Conservation (phyloP, 2,113 vertebrate species). For the Crotophaga sulcirostris region DNA sequence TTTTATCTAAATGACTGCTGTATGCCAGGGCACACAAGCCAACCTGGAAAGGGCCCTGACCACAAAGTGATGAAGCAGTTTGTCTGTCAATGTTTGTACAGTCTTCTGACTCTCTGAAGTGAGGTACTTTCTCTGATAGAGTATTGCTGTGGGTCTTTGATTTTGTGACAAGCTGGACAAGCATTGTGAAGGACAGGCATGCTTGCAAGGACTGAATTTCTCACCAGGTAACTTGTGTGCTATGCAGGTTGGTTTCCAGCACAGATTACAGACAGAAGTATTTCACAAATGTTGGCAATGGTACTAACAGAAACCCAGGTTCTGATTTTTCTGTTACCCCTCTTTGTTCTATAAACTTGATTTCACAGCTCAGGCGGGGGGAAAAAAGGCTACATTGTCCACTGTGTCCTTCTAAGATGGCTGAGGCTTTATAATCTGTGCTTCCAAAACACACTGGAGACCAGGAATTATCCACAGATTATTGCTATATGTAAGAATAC, state of each 20-base stretch:
- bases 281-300: accelerated
- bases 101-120: not conserved
- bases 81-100: accelerated
- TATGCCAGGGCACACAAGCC: not conserved
- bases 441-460: not conserved
- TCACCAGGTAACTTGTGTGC: accelerated
- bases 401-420: not conserved
- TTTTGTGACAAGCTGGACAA: not conserved
- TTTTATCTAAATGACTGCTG: not conserved
- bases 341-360: not conserved
- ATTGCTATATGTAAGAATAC: not conserved
- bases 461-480: not conserved
- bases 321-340: not conserved
- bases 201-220: not conserved
- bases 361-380: not conserved
- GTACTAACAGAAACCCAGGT: not conserved
- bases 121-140: not conserved
- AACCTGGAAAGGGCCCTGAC: not conserved
- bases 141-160: not conserved
- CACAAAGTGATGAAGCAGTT: not conserved
- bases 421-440: not conserved
- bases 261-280: not conserved
- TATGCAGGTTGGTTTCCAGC: accelerated
- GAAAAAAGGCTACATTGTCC: accelerated
- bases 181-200: not conserved